Base-by-base conservation (phyloP, 2,888 invertebrate genomes). In the Gastracanthus pulcherrimus region DNA sequence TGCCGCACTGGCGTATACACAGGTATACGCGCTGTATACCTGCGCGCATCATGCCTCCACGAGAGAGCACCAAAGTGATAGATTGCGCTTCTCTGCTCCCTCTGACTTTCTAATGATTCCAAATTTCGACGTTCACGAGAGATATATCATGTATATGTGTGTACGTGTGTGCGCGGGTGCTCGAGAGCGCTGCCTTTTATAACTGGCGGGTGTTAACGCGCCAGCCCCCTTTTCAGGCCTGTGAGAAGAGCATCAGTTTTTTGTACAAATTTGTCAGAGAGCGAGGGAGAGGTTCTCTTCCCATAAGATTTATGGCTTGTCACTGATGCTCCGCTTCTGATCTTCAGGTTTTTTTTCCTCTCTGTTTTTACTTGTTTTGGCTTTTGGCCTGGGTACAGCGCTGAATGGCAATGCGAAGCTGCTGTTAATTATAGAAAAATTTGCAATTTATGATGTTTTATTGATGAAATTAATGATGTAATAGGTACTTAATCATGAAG, bases 81-180 rank as follows among this genome's bases (percentile, higher is more conserved):
- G 89, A 91, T 91, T 89, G 86, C 89, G 83, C 82, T n/a, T n/a
- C 84, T 82, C 78, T 69, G 13, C 82, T 80, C 3, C 36, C 75
- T 82, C 64, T 83, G 82, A 83, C 86, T 87, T 88, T 88, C 88
- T 89, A 89, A 88, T 89, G 89, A 89, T 89, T 89, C 86, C 85
- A 87, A 89, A 89, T 87, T 89, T 89, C 86, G 87, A 87, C 86
- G 85, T 86, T 85, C 86, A 62, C 45, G 69, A n/a, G 31, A 45
- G 45, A 75, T 69, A 48, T n/a, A 51, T 58, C 72, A 74, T 29
- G 6, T 7, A 51, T 55, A 11, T 23, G n/a, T n/a, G n/a, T n/a
- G n/a, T n/a, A n/a, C n/a, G n/a, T n/a, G n/a, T n/a, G 76, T 23
- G 69, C 23, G 62, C 23, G 36, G 26, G 19, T 29, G 13, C 74